Evolutionary conservation across 2,113 vertebrate species (phyloP), one percentile per base, ranked within the genome.

Genomic region (Coreoperca whiteheadi): DNA sequence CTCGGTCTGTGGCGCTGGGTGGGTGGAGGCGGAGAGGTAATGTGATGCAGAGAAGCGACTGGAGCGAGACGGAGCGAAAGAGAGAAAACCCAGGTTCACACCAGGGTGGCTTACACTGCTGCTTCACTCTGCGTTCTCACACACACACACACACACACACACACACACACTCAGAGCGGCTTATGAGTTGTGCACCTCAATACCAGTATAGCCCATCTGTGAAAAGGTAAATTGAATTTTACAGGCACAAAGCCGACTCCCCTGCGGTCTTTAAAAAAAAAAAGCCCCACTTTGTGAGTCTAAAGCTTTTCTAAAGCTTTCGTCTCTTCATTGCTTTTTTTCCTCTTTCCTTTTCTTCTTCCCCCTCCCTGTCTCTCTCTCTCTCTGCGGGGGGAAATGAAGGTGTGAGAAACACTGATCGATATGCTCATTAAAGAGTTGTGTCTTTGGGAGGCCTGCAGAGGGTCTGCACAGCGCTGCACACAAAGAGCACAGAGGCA

Each of bases 191-290:
- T 83, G 72, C 53, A 25, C 88, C 83, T 86, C 81, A 82, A 77
- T 87, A 88, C 79, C 86, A 89, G 89, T 82, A 85, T 81, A 83
- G 89, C 84, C 88, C 86, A 88, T 93, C 90, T 93, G 87, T 90
- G 90, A 93, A 92, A 92, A 92, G 91, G 93, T 93, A 91, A 92
- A 93, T 93, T 94, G 90, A 93, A 93, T 94, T 93, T 92, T 92
- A 89, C 90, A 92, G 88, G 87, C 92, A 93, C 91, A 94, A 94
- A 94, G 91, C 93, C 59, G 64, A 85, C 88, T 92, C 91, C 91
- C 90, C 92, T 92, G 88, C 60, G 82, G 92, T 93, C 90, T 91
- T 88, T 74, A 74, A 83, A 89, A 80, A 79, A 80, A 79, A 90
- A 93, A 85, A 84, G 75, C 66, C 68, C 83, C 78, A 88, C 90